phyloP scores from a whole-genome alignment of 2,797 vertebrate species.

The Atherinosoma microstoma region DNA sequence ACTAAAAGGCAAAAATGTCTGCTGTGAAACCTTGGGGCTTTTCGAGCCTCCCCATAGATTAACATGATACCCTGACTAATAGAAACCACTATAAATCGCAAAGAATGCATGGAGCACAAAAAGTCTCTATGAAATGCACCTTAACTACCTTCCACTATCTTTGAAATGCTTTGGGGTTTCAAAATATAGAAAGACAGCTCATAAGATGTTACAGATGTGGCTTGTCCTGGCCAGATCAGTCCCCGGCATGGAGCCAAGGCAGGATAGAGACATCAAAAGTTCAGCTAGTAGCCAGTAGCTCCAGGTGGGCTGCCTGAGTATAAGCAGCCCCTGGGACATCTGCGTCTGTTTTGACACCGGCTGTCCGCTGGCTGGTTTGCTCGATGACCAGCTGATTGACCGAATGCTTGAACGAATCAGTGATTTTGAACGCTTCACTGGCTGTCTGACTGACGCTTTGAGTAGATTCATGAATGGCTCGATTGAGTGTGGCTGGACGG shows the following conservation, averaged over 20 bases:
- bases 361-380: constrained; percentile 18
- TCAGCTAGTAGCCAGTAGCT: constrained; percentile 60
- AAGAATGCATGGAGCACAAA: constrained; percentile 27
- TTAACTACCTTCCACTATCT: constrained; percentile 7
- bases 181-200: neutral
- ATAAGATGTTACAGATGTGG: constrained; percentile 26
- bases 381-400: constrained; percentile 22
- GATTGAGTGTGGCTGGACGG: constrained; percentile 50
- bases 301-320: constrained; percentile 61
- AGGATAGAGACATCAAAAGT: constrained; percentile 75
- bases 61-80: constrained; percentile 18
- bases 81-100: constrained; percentile 29
- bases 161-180: neutral
- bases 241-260: constrained; percentile 34
- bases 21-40: constrained; percentile 2
- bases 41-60: constrained; percentile 13
- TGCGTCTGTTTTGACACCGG: constrained; percentile 40
- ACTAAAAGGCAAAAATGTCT: neutral
- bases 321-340: constrained; percentile 38
- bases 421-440: constrained; percentile 31
- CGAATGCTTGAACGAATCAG: constrained; percentile 50
- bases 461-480: constrained; percentile 50
- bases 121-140: constrained; percentile 33
- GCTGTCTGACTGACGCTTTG: constrained; percentile 31
- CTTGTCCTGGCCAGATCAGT: neutral